Percentiles rank a stretch among this genome's conserved stretches.
Conservation (phyloP, 2,888 invertebrate species). For the Agrochola lota region DNA sequence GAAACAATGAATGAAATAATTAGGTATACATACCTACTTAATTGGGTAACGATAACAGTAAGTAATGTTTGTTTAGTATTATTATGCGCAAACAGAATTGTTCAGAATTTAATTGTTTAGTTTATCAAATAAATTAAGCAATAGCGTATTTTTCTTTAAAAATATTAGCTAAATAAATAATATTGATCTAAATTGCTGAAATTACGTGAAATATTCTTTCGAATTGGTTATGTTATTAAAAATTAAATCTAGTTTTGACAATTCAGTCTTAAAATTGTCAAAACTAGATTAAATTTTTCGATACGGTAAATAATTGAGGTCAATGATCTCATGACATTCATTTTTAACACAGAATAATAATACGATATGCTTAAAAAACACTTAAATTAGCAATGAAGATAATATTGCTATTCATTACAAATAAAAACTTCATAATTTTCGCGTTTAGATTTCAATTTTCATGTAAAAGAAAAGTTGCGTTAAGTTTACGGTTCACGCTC, state of each 20-base stretch:
- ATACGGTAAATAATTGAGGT: conserved; percentile 27
- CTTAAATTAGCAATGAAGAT: not conserved
- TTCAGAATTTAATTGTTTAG: not conserved
- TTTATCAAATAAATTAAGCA: not conserved
- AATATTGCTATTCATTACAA: not conserved
- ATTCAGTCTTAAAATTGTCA: not conserved
- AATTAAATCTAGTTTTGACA: too few relatives aligned
- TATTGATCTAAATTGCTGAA: not conserved
- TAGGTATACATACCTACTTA: not conserved
- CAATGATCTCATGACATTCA: conserved; percentile 24
- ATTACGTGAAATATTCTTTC: not conserved
- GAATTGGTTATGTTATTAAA: too few relatives aligned
- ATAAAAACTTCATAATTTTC: too few relatives aligned
- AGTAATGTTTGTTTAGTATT: not conserved
- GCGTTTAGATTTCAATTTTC: not conserved
- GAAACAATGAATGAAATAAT: conserved; percentile 8
- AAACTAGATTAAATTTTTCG: not conserved
- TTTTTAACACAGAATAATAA: not conserved
- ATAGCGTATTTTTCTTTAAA: too few relatives aligned
- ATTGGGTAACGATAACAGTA: not conserved
- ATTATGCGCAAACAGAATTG: not conserved
- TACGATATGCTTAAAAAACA: not conserved
- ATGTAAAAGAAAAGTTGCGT: not conserved
- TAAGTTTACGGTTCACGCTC: conserved; percentile 24
- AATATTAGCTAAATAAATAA: not conserved